phyloP scores from a whole-genome alignment of 2,113 vertebrate species.

The Pachyramphus minor region DNA sequence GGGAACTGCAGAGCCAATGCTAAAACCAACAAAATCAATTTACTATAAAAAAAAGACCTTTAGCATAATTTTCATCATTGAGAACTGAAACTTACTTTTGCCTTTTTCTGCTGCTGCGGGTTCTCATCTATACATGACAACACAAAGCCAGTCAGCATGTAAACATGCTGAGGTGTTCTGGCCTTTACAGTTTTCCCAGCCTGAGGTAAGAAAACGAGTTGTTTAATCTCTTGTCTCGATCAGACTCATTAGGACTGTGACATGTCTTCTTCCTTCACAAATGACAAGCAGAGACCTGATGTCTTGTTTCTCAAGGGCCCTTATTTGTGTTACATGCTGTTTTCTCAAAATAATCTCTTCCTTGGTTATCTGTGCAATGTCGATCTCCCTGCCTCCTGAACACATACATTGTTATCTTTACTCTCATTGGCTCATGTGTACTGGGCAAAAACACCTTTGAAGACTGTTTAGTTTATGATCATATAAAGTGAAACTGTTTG shows the following conservation, averaged over 20 bases:
- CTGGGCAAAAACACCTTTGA: not conserved
- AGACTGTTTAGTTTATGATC: not conserved
- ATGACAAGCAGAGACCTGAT: not conserved
- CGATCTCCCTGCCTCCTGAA: not conserved
- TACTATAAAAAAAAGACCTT: not conserved
- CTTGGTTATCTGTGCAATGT: not conserved
- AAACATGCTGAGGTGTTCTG: not conserved
- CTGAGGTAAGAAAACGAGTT: not conserved
- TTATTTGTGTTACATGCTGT: not conserved
- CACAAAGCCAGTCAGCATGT: not conserved
- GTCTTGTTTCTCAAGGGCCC: not conserved
- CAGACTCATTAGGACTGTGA: not conserved
- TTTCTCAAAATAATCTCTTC: conserved; percentile 23
- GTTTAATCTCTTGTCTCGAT: conserved; percentile 29
- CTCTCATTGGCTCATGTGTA: not conserved
- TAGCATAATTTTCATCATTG: not conserved
- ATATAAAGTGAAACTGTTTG: not conserved
- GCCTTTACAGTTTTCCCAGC: not conserved
- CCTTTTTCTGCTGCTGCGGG: not conserved
- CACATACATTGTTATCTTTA: not conserved
- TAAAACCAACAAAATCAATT: not conserved
- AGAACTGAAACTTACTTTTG: not conserved
- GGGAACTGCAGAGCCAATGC: not conserved
- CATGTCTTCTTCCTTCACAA: conserved; percentile 19
- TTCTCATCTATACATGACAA: not conserved